Base-by-base conservation (phyloP, 2,888 invertebrate genomes). In the Pterobdella sp. region DNA sequence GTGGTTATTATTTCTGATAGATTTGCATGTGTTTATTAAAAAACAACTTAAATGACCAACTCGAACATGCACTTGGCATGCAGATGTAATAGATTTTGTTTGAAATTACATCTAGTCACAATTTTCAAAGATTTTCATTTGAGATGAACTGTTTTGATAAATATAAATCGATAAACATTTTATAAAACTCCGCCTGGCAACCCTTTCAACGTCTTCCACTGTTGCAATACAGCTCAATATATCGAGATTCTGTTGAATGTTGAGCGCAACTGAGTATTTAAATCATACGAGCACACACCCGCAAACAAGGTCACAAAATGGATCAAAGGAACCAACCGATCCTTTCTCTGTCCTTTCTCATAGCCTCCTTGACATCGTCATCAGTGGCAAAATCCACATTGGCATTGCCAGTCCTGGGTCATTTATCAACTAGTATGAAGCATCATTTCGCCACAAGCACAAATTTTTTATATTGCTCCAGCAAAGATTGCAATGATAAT, bases 301-400 rank as follows among this genome's bases (percentile, higher is more conserved):
- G 7, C 67, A 18, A 66, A 34, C 3, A 66, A n/a, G 32, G 7
- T 14, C 4, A 66, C 67, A 32, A 66, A 29, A 32, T 31, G 31
- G 3, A 66, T 14, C 3, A 68, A 1, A 36, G 26, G 2, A 60
- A 34, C 18, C 7, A 14, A 60, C 68, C 63, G 14, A 73, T 73
- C 29, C 52, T 73, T 26, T 56, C 80, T 77, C 83, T 83, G 78
- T 86, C 88, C 83, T 88, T 88, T 52, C 86, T 86, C 88, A 89
- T 88, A 3, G 88, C 91, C 84, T 90, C 87, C 80, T 90, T 88
- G 22, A 94, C 94, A 81, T 96, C 95, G 74, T 93, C 92, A 80
- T 94, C 92, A 68, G 90, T 89, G 60, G 89, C 90, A 82, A 97
- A 97, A 81, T 92, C 93, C 0, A 94, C 94, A 83, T 95, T 94